phyloP scores from a whole-genome alignment of 2,797 vertebrate species.

The Anabacerthia variegaticeps region DNA sequence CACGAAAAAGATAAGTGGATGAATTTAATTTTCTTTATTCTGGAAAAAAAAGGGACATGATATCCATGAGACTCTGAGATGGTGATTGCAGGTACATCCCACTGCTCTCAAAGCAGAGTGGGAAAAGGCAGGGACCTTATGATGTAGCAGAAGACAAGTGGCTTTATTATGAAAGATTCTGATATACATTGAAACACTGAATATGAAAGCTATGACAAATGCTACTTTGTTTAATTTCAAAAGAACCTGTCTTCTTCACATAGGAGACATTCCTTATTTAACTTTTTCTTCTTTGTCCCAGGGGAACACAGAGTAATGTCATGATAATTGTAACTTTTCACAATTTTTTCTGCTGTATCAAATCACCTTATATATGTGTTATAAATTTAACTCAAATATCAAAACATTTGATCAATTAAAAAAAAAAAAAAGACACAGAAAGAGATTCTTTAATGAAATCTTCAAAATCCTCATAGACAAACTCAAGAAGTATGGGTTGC shows the following conservation, averaged over 20 bases:
- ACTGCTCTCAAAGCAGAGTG: background rate
- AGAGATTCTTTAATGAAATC: background rate
- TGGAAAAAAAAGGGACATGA: background rate
- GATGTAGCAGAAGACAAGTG: background rate
- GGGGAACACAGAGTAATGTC: background rate
- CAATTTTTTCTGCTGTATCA: background rate
- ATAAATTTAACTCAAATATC: background rate
- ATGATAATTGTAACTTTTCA: background rate
- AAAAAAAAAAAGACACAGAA: background rate
- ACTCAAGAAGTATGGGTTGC: rapidly evolving
- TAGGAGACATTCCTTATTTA: background rate
- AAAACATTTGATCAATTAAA: background rate
- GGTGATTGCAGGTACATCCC: background rate
- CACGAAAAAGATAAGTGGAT: background rate
- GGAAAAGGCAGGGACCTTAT: background rate
- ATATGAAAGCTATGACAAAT: background rate
- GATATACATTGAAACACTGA: background rate
- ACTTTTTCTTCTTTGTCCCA: background rate
- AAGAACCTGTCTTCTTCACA: background rate
- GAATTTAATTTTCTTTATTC: background rate
- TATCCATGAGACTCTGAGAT: background rate
- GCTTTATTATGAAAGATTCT: background rate
- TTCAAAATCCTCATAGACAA: background rate
- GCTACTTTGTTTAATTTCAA: background rate
- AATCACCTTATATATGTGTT: background rate